phyloP scores from a whole-genome alignment of 2,797 vertebrate genomes.

The Enteromius viviparus region DNA sequence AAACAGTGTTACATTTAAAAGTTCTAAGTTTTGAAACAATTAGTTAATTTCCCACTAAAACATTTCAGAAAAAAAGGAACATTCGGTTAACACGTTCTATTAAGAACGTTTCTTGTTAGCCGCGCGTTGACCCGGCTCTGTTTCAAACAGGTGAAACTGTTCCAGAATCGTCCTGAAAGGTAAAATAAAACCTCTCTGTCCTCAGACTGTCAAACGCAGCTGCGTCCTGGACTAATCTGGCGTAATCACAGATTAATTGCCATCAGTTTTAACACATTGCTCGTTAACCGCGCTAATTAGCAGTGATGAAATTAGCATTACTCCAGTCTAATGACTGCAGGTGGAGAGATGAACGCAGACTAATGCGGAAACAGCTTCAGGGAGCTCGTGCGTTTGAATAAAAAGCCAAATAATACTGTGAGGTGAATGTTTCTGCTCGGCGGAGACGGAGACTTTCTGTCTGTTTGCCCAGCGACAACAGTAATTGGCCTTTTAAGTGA shows the following conservation, averaged over 20 bases:
- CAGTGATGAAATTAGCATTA: conserved; percentile 79
- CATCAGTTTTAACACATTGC: conserved; percentile 81
- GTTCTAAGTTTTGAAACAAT: neutral
- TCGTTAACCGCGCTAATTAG: conserved; percentile 81
- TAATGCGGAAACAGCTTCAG: conserved; percentile 61
- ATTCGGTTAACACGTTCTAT: no score
- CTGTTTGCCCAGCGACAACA: conserved; percentile 47
- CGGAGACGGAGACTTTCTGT: conserved; percentile 53
- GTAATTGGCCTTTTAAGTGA: conserved; percentile 79
- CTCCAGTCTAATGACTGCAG: conserved; percentile 80
- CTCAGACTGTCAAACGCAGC: conserved; percentile 64
- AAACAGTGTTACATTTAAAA: no score
- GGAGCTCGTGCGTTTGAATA: conserved; percentile 63
- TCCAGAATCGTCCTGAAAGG: neutral
- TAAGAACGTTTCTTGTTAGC: neutral
- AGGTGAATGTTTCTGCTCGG: conserved; percentile 31
- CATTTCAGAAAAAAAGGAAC: neutral
- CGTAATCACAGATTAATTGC: conserved; percentile 84
- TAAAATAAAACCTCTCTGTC: conserved; percentile 66
- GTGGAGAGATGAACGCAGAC: conserved; percentile 63
- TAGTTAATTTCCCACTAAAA: neutral
- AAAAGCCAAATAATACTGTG: conserved; percentile 34
- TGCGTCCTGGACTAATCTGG: conserved; percentile 75
- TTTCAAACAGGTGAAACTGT: neutral
- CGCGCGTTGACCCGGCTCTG: neutral